A percentile compares a stretch with the other conserved stretches of the same genome.
These are phyloP conservation scores for Loriculus beryllinus DNA, from an alignment of 2,797 vertebrate species.

Conservation along the genomic window DNA sequence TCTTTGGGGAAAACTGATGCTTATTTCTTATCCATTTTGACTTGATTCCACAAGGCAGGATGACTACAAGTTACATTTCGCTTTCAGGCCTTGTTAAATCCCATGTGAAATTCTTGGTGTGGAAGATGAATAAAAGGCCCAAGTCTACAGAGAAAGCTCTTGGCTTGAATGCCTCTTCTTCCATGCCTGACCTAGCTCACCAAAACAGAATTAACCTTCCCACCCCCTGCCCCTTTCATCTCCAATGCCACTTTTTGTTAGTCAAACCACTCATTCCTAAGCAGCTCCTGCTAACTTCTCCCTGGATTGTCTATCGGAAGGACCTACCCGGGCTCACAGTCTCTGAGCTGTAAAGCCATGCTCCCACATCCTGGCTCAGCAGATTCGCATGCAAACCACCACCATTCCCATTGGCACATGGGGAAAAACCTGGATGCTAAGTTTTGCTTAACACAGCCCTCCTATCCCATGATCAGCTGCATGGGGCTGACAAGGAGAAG, in stretches of 20 bases:
- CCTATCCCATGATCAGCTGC: fast-evolving
- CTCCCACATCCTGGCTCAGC: neutral
- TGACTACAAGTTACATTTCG: neutral
- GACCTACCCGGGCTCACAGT: neutral
- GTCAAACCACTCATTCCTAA: neutral
- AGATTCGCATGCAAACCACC: fast-evolving
- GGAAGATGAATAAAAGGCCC: neutral
- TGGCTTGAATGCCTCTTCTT: neutral
- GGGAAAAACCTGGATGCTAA: fast-evolving
- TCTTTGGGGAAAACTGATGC: no score
- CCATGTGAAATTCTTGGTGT: neutral
- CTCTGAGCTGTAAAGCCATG: fast-evolving
- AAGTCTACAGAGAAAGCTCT: neutral
- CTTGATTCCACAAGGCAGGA: neutral
- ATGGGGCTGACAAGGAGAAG: neutral
- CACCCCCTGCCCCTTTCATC: neutral
- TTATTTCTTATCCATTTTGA: neutral
- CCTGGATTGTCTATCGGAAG: fast-evolving
- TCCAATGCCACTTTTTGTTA: neutral
- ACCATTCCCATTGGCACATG: fast-evolving
- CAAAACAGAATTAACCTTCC: constrained; percentile 25
- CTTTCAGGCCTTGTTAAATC: neutral
- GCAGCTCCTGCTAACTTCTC: neutral
- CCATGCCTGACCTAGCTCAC: constrained; percentile 14
- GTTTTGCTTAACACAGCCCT: neutral